These are phyloP conservation scores for Megaceryle alcyon DNA, from an alignment of 2,797 vertebrate genomes.

Conservation along the genomic window DNA sequence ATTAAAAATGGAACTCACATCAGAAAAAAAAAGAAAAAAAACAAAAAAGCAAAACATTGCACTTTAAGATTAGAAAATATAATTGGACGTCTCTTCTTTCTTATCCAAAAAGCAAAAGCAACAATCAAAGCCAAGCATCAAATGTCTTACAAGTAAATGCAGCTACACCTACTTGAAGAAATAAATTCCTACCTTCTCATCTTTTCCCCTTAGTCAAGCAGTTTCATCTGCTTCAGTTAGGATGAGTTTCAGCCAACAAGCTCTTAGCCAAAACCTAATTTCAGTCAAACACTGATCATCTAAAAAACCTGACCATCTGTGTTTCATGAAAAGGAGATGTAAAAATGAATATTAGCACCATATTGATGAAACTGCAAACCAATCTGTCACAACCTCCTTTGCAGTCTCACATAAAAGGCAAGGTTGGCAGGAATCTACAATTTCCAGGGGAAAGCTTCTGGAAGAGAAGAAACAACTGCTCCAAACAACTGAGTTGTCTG, in stretches of 20 bases:
- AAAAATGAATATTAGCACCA: slow-evolving; percentile 67
- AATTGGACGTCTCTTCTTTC: background rate
- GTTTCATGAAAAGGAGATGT: slow-evolving; percentile 51
- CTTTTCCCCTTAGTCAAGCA: background rate
- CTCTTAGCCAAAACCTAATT: slow-evolving; percentile 47
- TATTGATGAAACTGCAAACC: slow-evolving; percentile 59
- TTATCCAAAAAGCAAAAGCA: background rate
- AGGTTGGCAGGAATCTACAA: slow-evolving; percentile 21
- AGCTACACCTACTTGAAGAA: background rate
- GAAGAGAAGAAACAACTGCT: slow-evolving; percentile 31
- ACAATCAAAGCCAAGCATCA: background rate
- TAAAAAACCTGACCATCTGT: slow-evolving; percentile 63
- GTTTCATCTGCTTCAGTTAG: slow-evolving; percentile 3
- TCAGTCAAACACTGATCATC: slow-evolving; percentile 49
- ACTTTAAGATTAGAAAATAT: background rate
- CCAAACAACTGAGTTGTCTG: slow-evolving; percentile 15
- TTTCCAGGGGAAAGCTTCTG: slow-evolving; percentile 39
- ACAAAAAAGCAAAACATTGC: background rate
- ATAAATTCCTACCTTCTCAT: background rate
- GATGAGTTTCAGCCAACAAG: slow-evolving; percentile 23
- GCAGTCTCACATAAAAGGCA: slow-evolving; percentile 51
- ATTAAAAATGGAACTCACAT: too few species aligned
- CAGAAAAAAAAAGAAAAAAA: too few species aligned
- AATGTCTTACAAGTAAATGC: background rate
- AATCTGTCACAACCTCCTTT: slow-evolving; percentile 66